Base-by-base conservation (phyloP, 2,113 vertebrate genomes). In the Ascaphus truei region DNA sequence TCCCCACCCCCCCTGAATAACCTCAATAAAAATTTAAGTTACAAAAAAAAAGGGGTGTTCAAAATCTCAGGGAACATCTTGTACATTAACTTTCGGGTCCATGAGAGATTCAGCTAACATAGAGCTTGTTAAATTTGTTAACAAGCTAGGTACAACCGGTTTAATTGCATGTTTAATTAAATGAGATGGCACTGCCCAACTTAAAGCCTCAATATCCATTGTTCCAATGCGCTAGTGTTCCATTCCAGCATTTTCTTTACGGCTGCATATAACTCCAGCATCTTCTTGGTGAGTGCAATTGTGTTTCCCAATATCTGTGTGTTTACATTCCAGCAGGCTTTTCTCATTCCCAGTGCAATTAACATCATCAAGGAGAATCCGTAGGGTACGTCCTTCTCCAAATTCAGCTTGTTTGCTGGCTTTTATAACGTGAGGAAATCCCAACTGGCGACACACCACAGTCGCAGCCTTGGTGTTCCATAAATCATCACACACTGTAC, bases 241-340 rank as follows among this genome's bases (percentile, higher is more conserved):
- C n/a, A n/a, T 47, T 33, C 26, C 20, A 16, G 22, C 13, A 0
- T 78, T 72, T 23, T 79, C 80, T 1, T 76, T 72, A 39, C 72
- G 85, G 48, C 88, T 80, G 75, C 97, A 99, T 51, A 92, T 84
- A 4, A 94, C 96, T 0, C 95, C 96, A 0, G 95, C 96, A 0
- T 96, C 95, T 81, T 98, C 95, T n/a, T 93, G 75, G 25, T 98
- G 95, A 4, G 63, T 81, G 41, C 95, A 98, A 83, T 97, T 95
- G 75, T 98, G 91, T 0, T 26, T 75, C 15, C 92, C 93, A 0
- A 96, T 48, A 0, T 74, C 87, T 0, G 88, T 78, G 0, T 99
- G 96, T 27, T 65, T 3, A 48, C 95, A 98, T 39, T 92, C 87
- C 79, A 98, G 86, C 33, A 99, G 86, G 0, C 33, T 92, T 55